Conservation (phyloP, 1,140 invertebrate genomes). For the Panagrolaimus sp. region DNA sequence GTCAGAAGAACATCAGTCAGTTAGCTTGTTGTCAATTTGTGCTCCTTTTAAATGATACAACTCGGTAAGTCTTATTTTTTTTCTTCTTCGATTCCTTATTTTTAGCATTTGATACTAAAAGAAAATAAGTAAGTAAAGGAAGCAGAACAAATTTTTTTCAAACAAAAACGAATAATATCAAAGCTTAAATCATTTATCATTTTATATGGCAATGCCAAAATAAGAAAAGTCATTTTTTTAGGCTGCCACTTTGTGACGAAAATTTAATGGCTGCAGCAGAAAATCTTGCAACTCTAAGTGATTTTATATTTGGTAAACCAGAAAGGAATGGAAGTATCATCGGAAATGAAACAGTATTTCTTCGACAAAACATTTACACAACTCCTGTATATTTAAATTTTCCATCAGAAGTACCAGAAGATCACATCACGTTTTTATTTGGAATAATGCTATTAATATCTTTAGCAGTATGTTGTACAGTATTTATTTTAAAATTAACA, state of each 20-base stretch:
- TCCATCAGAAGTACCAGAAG: slow-evolving; percentile 28
- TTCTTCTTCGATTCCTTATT: not conserved
- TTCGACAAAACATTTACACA: slow-evolving; percentile 9
- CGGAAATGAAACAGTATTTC: not conserved
- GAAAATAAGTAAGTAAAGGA: not conserved
- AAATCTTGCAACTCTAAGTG: slow-evolving; percentile 6
- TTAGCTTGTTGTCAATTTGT: slow-evolving; percentile 26
- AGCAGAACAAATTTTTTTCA: too few relatives aligned
- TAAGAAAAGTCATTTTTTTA: not conserved
- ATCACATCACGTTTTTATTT: slow-evolving; percentile 31
- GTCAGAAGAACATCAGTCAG: slow-evolving; percentile 16
- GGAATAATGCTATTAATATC: slow-evolving; percentile 26
- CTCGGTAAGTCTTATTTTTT: slow-evolving; percentile 21
- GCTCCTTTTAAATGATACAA: slow-evolving; percentile 21
- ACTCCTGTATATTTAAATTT: slow-evolving; percentile 22
- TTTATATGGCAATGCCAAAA: too few relatives aligned
- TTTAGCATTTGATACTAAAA: not conserved
- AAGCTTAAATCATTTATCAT: not conserved
- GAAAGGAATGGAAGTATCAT: not conserved
- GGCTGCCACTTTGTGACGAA: slow-evolving; percentile 8
- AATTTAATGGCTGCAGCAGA: not conserved
- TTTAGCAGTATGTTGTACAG: slow-evolving; percentile 24
- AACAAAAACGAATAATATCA: too few relatives aligned
- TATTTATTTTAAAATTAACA: slow-evolving; percentile 27
- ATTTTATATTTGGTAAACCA: slow-evolving; percentile 1